Conservation (phyloP, 2,113 vertebrate genomes). For the Seriola dumerili region DNA sequence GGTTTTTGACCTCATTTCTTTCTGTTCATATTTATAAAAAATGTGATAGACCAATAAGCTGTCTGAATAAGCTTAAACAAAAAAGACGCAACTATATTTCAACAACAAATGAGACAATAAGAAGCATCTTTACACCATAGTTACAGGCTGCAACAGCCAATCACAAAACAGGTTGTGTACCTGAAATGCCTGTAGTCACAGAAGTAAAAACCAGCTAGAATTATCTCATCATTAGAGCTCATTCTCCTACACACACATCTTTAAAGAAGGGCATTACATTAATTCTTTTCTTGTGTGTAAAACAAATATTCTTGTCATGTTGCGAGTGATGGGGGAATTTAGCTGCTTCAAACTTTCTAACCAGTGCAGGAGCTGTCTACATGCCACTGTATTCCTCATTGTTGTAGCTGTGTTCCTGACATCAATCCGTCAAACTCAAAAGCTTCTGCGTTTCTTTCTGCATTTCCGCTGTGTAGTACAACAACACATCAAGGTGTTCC, state of each 20-base stretch:
- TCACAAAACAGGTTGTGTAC: too few relatives aligned
- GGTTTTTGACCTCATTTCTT: neutral
- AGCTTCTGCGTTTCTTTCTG: neutral
- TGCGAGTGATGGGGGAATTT: neutral
- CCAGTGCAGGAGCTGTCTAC: neutral
- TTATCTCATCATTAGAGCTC: neutral
- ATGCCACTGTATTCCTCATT: neutral
- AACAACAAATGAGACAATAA: neutral
- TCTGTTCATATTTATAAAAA: neutral
- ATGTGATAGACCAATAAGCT: neutral
- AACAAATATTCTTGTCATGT: neutral
- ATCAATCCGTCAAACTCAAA: slow-evolving; percentile 17
- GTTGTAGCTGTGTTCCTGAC: neutral
- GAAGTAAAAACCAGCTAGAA: neutral
- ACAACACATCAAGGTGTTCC: slow-evolving; percentile 27
- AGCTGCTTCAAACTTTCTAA: neutral
- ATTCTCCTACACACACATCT: neutral
- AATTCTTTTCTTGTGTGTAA: neutral
- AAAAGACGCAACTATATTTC: neutral
- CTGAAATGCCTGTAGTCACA: neutral
- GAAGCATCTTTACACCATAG: neutral
- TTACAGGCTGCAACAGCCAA: neutral
- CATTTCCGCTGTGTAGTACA: slow-evolving; percentile 25
- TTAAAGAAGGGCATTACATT: too few relatives aligned
- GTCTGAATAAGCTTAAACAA: neutral